phyloP scores from a whole-genome alignment of 2,888 invertebrate genomes.

The Lagria hirta region DNA sequence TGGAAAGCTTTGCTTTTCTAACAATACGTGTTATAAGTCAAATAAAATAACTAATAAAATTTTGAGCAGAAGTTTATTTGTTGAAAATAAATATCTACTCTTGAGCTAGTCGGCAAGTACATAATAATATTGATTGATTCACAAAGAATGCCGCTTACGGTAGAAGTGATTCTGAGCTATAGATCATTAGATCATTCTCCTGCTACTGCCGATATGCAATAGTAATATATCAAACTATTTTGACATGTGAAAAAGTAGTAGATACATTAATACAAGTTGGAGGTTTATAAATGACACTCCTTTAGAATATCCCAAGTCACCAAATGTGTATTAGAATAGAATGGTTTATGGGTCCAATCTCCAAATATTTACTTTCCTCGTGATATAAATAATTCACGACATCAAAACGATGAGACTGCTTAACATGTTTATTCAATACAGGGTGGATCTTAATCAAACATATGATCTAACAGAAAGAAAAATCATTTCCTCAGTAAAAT shows the following conservation, averaged over 20 bases:
- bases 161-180: slow-evolving; percentile 40
- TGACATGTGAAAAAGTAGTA: slow-evolving; percentile 48
- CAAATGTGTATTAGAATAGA: slow-evolving; percentile 36
- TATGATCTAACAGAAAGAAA: no score
- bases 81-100: slow-evolving; percentile 13
- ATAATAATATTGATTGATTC: slow-evolving; percentile 35
- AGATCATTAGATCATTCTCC: slow-evolving; percentile 46
- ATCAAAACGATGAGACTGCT: slow-evolving; percentile 14
- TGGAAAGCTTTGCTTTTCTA: no score
- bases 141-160: slow-evolving; percentile 36
- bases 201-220: slow-evolving; percentile 47
- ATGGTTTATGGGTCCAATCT: slow-evolving; percentile 25
- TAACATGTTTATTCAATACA: slow-evolving; percentile 8
- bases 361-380: slow-evolving; percentile 22
- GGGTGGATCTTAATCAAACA: no score
- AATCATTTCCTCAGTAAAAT: no score
- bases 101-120: slow-evolving; percentile 24
- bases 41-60: no score
- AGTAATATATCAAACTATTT: slow-evolving; percentile 48
- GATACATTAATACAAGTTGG: slow-evolving; percentile 45
- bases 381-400: slow-evolving; percentile 26
- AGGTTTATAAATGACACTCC: slow-evolving; percentile 44
- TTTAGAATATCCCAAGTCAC: slow-evolving; percentile 29
- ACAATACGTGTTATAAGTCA: no score
- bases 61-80: neutral